Conservation (phyloP, 2,797 vertebrate genomes). For the Mareca strepera region DNA sequence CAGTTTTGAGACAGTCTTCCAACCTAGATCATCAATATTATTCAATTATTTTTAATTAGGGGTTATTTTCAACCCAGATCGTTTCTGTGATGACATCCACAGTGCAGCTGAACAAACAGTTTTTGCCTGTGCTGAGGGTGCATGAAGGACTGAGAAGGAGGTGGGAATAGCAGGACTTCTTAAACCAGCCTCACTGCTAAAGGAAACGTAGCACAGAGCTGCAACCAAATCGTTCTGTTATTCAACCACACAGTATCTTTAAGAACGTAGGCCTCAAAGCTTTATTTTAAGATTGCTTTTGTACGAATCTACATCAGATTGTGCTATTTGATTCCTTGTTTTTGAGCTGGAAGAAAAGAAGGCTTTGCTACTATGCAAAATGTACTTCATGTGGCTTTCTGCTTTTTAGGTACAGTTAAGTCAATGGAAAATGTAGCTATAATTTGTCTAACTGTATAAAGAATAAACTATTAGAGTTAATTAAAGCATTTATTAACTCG, state of each 20-base stretch:
- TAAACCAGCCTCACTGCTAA: neutral
- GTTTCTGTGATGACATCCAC: neutral
- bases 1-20: neutral
- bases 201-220: neutral
- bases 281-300: neutral
- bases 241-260: neutral
- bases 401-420: neutral
- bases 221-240: neutral
- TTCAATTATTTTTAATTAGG: neutral
- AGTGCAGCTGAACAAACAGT: neutral
- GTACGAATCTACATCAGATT: neutral
- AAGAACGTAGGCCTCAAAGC: neutral
- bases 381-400: neutral
- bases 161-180: neutral
- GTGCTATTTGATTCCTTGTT: neutral
- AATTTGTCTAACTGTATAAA: neutral
- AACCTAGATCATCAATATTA: neutral
- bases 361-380: neutral
- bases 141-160: neutral
- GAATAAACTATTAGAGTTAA: neutral
- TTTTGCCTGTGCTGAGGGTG: neutral
- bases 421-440: neutral
- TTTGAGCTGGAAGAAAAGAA: neutral
- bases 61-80: neutral
- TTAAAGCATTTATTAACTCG: conserved; percentile 4